Base-by-base conservation (phyloP, 2,113 vertebrate genomes). In the Nipponia nippon region DNA sequence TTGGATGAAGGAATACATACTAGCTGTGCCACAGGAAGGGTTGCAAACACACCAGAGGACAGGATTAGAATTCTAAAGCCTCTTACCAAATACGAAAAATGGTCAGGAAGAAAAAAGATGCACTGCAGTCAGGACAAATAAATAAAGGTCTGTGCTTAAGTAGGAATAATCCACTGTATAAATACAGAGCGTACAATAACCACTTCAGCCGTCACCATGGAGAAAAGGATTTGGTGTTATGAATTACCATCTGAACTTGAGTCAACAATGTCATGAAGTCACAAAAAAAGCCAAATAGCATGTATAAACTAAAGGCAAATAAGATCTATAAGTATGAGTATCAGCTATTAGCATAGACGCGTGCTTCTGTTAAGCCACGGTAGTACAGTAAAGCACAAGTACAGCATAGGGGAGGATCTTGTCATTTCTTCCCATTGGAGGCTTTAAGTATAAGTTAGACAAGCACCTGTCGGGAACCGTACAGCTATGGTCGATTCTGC, bases 181-280 rank as follows among this genome's bases (percentile, higher is more conserved):
- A 85, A 93, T 47, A 76, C 12, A 62, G 59, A 59, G 16, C 30
- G 34, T 53, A 73, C 65, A 82, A 75, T 59, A 78, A 34, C n/a
- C 49, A 46, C 80, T 85, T 63, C 47, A 71, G 27, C 49, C 61
- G 65, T 86, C n/a, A 69, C 30, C 49, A 84, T 13, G 19, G 58
- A 93, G 72, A 70, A 95, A 73, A 89, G 32, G 62, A 87, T 81
- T 95, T 87, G 50, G 13, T 2, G 3, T 63, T 81, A 75, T 23
- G 59, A 94, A 77, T 77, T 87, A 75, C 19, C 16, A 29, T 22
- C 44, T 95, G 71, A 93, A 83, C 30, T 56, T 85, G 22, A 34
- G 3, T 80, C 16, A 72, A 61, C 2, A 2, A 25, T n/a, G 30
- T 58, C 53, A 61, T 0, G 0, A 76, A 79, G 16, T 59, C 1